Evolutionary conservation across 2,797 vertebrate genomes (phyloP).

Genomic region (Lerista edwardsae): DNA sequence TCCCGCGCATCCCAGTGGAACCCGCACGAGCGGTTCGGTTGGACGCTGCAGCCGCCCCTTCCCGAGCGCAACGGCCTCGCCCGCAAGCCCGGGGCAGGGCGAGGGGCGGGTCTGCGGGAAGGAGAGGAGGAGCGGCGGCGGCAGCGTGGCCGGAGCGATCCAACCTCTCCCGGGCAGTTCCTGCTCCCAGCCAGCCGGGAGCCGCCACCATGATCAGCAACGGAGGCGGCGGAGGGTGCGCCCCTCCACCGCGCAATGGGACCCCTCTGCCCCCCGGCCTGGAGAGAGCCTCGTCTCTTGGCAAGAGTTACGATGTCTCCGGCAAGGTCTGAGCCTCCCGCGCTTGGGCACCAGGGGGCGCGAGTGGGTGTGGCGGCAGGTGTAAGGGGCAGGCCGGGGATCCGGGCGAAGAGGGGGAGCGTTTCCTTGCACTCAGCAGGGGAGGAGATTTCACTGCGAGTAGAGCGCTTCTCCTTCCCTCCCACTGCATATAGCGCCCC

Average conservation of each 20-base stretch:
- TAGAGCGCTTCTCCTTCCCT: background rate
- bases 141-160: conserved; percentile 1
- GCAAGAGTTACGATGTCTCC: conserved; percentile 63
- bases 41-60: no score
- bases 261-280: background rate
- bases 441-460: background rate
- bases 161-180: conserved; percentile 37
- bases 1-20: background rate
- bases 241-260: conserved; percentile 30
- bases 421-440: background rate
- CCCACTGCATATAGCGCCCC: background rate
- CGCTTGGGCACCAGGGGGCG: background rate
- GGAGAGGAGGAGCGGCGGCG: conserved; percentile 4
- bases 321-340: conserved; percentile 73
- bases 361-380: background rate
- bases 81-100: background rate
- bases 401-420: background rate
- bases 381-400: no score
- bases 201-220: conserved; percentile 59
- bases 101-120: conserved; percentile 9
- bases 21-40: no score
- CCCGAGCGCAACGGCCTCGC: background rate
- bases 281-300: conserved; percentile 24
- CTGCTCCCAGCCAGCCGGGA: conserved; percentile 35
- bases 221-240: background rate